Base-by-base conservation (phyloP, 2,113 vertebrate species). In the Poeciliopsis prolifica region DNA sequence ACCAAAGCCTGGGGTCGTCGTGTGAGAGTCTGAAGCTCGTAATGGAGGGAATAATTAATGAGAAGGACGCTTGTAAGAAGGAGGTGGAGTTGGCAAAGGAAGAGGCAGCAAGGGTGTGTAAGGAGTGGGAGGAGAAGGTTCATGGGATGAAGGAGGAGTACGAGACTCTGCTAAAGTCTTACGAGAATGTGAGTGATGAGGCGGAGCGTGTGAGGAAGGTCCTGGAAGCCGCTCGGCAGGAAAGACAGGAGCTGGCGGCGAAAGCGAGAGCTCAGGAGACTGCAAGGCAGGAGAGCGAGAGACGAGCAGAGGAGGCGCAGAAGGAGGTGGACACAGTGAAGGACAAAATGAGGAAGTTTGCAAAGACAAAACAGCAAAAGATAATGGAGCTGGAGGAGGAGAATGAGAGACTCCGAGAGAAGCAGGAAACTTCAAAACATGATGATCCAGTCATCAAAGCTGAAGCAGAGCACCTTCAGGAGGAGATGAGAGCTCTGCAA, bases 321-420 rank as follows among this genome's bases (percentile, higher is more conserved):
- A 95, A 95, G 48, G 97, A 99, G 79, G 95, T 98, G 61, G 94
- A 96, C 24, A 85, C 84, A 13, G 95, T 98, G 82, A 98, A 96
- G 79, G 98, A 99, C 82, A 99, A 98, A 83, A 99, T 98, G 97
- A 95, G 98, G 73, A 99, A 97, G 91, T 98, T 98, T 88, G 96
- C 95, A 42, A 99, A 98, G 89, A 95, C 96, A 14, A 99, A 99
- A 87, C 98, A 99, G 82, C 96, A 97, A 78, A 99, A 99, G 85
- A 99, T 99, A 70, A 70, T 96, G 76, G 97, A 99, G 44, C 86
- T 99, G 0, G 98, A 98, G 82, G 98, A 99, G 79, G 97, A 99
- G 84, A 98, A 97, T 24, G 97, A 99, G 70, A 95, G 84, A 61
- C 95, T 99, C 62, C 40, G 67, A 65, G 93, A 94, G 77, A 72